Conservation (phyloP, 2,797 vertebrate genomes). For the Danio jaintianensis region DNA sequence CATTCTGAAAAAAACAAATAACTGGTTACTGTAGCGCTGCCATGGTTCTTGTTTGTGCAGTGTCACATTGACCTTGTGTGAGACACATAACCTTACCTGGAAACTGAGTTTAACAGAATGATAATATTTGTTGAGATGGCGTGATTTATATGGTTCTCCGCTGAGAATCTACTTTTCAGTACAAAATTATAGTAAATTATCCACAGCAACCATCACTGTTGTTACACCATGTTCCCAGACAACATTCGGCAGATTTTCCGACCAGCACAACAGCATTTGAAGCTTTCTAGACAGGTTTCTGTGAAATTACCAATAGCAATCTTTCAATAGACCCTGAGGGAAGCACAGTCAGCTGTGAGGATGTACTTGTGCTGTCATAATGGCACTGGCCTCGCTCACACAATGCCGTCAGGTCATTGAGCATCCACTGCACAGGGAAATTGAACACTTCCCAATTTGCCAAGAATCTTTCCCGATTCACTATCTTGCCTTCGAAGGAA, state of each 20-base stretch:
- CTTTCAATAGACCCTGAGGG: constrained; percentile 29
- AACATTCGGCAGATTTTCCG: constrained; percentile 9
- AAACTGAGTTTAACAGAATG: constrained; percentile 12
- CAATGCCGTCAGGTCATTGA: constrained; percentile 52
- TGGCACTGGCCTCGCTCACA: constrained; percentile 43
- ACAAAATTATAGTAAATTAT: constrained; percentile 10
- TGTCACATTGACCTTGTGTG: constrained; percentile 14
- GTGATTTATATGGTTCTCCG: neutral
- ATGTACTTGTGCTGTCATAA: constrained; percentile 46
- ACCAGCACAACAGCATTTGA: constrained; percentile 21
- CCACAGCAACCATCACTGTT: neutral
- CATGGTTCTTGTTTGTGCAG: constrained; percentile 21
- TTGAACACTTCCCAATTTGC: constrained; percentile 40
- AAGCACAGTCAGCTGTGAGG: constrained; percentile 43
- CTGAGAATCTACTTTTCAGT: neutral
- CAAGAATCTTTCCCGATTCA: constrained; percentile 20
- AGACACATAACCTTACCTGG: constrained; percentile 23
- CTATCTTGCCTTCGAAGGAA: constrained; percentile 2
- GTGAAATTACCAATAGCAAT: constrained; percentile 38
- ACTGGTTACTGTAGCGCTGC: neutral
- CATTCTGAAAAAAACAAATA: neutral
- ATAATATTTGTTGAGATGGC: neutral
- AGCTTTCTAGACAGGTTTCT: constrained; percentile 12
- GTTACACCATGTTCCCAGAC: constrained; percentile 33
- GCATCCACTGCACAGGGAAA: constrained; percentile 36